Base-by-base conservation (phyloP, 2,113 vertebrate genomes). In the Dunckerocampus dactyliophorus region DNA sequence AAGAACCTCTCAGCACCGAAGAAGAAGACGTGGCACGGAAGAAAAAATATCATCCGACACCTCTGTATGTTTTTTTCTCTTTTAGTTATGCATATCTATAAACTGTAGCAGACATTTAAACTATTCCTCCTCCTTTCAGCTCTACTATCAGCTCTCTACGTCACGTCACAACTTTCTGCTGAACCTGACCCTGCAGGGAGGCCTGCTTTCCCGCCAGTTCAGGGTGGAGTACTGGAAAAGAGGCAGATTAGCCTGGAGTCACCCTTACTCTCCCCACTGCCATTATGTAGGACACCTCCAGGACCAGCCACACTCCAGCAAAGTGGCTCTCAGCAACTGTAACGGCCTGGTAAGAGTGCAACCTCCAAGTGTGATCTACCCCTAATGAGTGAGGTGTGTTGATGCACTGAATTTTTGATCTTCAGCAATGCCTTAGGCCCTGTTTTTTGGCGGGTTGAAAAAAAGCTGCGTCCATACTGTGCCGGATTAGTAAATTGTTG, bases 311-410 rank as follows among this genome's bases (percentile, higher is more conserved):
- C 81, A 91, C 74, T 93, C 84, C 76, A 98, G 94, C 62, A 93
- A 92, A 62, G 97, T 99, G 43, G 97, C 97, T 72, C 92, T 99
- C 83, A 99, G 96, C 90, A 98, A 96, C 91, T 99, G 97, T 77
- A 95, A 98, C 0, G 97, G 97, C 82, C 91, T 98, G 95, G 97
- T 99, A 89, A 94, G 95, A 74, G 21, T 8, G 6, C 24, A 43
- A 49, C 20, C 65, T 52, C 31, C 15, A 3, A 6, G 17, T 58
- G 39, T 46, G 72, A 65, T 69, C 69, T 62, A 47, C 50, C 63
- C 37, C 54, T 71, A 51, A 24, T 53, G 51, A 58, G 67, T 51
- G 62, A 62, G 58, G 60, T 62, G 72, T 68, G 62, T 57, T 43
- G 55, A 56, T 21, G 20, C 20, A 39, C 37, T 39, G 37, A 39